Base-by-base conservation (phyloP, 2,113 vertebrate genomes). In the Heloderma charlesbogerti region DNA sequence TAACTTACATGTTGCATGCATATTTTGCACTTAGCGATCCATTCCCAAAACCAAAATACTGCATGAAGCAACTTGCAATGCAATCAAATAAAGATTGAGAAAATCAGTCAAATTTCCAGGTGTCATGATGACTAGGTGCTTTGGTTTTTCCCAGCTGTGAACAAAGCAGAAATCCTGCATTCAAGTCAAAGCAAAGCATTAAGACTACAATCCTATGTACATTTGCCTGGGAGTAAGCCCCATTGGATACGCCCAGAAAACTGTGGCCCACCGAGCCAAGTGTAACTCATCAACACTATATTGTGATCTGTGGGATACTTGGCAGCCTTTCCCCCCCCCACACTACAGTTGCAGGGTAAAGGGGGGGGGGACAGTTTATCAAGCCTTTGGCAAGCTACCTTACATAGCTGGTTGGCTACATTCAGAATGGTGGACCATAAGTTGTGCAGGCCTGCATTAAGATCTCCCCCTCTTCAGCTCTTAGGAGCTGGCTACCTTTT, bases 11-110 rank as follows among this genome's bases (percentile, higher is more conserved):
- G 31, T 25, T 66, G 54, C 66, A 54, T 34, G 8, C 9, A 27
- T 40, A 16, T 90, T 90, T 69, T 86, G 75, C 48, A 86, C 75
- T 90, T 69, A 40, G 43, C n/a, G 31, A n/a, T 79, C 20, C 74
- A 86, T 79, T 54, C 1, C 83, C 60, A 18, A 29, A 54, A 79
- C 43, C 72, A 69, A 86, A 90, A 40, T 57, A 40, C 37, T 43
- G 31, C 27, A 31, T 43, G 77, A 86, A 80, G 48, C 45, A 67
- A 22, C 63, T 69, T 40, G 48, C 63, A 31, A 0, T 54, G 5
- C 15, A 86, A 10, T 45, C 75, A 77, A 67, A 34, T 18, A 54
- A 86, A 85, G n/a, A 10, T 10, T n/a, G 72, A 67, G 57, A 48
- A 51, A 78, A 45, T 75, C 83, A 40, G 27, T 75, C 18, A 16